Percentiles rank a stretch among this genome's conserved stretches.
These are phyloP conservation scores for Homalodisca vitripennis DNA, from an alignment of 1,140 invertebrate species.

Conservation along the genomic window DNA sequence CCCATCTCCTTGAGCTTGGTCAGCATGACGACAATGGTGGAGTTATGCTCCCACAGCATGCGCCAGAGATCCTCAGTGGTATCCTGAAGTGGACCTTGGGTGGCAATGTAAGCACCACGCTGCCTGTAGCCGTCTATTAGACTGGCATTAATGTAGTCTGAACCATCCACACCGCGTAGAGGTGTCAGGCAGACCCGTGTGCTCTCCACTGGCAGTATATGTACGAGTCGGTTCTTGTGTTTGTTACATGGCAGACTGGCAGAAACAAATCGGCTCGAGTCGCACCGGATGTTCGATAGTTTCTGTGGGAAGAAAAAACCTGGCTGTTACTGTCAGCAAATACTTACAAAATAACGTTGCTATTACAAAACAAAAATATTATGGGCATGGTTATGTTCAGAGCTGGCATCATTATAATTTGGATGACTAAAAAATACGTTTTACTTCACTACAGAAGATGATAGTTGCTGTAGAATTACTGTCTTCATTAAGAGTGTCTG, in stretches of 20 bases:
- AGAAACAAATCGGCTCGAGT: slow-evolving; percentile 91
- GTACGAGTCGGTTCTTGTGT: slow-evolving; percentile 92
- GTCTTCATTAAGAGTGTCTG: no score
- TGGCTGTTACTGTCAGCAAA: no score
- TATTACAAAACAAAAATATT: no score
- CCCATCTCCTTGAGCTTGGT: slow-evolving; percentile 98
- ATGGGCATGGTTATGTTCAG: no score
- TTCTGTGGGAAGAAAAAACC: slow-evolving; percentile 72
- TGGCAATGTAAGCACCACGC: slow-evolving; percentile 94
- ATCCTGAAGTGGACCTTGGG: slow-evolving; percentile 93
- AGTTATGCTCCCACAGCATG: slow-evolving; percentile 99
- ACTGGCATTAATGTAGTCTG: slow-evolving; percentile 99
- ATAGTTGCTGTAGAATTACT: no score
- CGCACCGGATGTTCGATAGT: slow-evolving; percentile 90
- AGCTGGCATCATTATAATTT: not conserved
- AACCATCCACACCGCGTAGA: slow-evolving; percentile 88
- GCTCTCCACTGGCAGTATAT: slow-evolving; percentile 96
- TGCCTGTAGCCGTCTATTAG: slow-evolving; percentile 95
- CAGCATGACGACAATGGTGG: slow-evolving; percentile 98
- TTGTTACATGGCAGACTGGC: slow-evolving; percentile 97
- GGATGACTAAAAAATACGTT: not conserved
- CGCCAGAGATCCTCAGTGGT: slow-evolving; percentile 99
- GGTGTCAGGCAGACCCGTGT: slow-evolving; percentile 92
- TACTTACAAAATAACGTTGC: no score
- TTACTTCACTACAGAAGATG: not conserved